Percentiles rank a stretch among this genome's conserved stretches.
These are phyloP conservation scores for Bagarius yarrelli DNA, from an alignment of 2,113 vertebrate genomes.

Conservation along the genomic window DNA sequence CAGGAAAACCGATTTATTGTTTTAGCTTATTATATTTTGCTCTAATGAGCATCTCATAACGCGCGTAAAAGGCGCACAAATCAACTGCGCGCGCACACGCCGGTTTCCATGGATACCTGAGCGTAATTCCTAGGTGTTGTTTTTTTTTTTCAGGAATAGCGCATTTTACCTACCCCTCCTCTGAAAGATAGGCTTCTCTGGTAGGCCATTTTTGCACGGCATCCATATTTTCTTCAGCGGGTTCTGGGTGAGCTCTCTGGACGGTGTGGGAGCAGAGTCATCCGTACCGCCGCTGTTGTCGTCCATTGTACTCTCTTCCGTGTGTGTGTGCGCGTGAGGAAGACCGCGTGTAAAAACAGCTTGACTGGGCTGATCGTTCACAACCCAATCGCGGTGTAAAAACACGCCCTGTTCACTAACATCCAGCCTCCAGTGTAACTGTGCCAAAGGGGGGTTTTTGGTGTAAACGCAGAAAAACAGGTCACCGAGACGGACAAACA, in stretches of 20 bases:
- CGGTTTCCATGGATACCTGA: background rate
- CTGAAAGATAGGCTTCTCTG: constrained; percentile 80
- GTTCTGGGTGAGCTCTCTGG: constrained; percentile 86
- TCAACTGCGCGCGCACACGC: background rate
- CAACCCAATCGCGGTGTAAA: constrained; percentile 4
- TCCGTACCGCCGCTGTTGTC: constrained; percentile 37
- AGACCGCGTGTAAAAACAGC: background rate
- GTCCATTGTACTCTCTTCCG: constrained; percentile 53
- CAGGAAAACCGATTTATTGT: too few relatives aligned
- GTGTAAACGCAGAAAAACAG: background rate
- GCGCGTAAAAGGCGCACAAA: background rate
- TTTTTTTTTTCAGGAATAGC: background rate
- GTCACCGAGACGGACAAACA: background rate
- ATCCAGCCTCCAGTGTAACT: background rate
- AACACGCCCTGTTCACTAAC: background rate
- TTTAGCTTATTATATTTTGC: too few relatives aligned
- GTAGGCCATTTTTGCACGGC: constrained; percentile 85
- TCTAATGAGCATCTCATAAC: background rate
- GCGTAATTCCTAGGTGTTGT: too few relatives aligned
- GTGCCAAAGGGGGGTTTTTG: background rate
- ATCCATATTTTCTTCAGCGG: constrained; percentile 92
- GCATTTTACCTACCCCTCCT: constrained; percentile 77
- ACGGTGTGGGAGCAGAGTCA: constrained; percentile 58
- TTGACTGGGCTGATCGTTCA: background rate
- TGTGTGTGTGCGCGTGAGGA: background rate